phyloP scores from a whole-genome alignment of 1,140 invertebrate species.

The Drosophila parabipectinata region DNA sequence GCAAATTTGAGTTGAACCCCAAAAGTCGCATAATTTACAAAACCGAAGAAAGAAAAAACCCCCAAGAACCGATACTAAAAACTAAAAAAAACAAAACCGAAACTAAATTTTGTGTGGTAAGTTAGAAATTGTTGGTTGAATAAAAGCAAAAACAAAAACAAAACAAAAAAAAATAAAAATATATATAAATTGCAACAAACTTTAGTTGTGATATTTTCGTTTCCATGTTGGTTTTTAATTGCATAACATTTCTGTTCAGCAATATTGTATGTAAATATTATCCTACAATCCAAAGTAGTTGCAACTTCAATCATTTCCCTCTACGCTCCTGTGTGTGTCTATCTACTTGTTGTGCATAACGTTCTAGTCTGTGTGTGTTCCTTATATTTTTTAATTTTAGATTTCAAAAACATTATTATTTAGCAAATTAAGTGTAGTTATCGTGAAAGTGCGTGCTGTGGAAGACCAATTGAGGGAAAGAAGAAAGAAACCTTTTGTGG shows the following conservation, averaged over 20 bases:
- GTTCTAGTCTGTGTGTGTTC: constrained; percentile 32
- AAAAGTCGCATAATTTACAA: constrained; percentile 69
- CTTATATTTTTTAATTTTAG: neutral
- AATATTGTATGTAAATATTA: constrained; percentile 57
- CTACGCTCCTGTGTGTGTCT: constrained; percentile 42
- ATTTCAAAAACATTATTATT: constrained; percentile 8
- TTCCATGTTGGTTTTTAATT: constrained; percentile 75
- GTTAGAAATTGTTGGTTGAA: constrained; percentile 82
- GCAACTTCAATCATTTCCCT: constrained; percentile 50
- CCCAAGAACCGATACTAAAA: constrained; percentile 53
- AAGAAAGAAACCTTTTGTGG: constrained; percentile 18
- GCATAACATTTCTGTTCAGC: constrained; percentile 64
- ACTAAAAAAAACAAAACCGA: constrained; percentile 56
- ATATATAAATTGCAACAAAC: constrained; percentile 44
- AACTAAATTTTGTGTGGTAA: constrained; percentile 84
- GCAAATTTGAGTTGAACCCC: constrained; percentile 51
- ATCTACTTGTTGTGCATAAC: constrained; percentile 21
- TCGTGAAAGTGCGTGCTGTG: constrained; percentile 8
- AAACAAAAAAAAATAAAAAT: constrained; percentile 29
- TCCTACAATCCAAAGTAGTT: constrained; percentile 51
- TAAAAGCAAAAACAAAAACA: constrained; percentile 54
- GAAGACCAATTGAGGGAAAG: constrained; percentile 1
- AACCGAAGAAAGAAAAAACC: constrained; percentile 67
- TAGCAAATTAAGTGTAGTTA: constrained; percentile 10
- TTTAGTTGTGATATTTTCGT: constrained; percentile 51